Conservation (phyloP, 2,888 invertebrate species). For the Gnatocerus cornutus region DNA sequence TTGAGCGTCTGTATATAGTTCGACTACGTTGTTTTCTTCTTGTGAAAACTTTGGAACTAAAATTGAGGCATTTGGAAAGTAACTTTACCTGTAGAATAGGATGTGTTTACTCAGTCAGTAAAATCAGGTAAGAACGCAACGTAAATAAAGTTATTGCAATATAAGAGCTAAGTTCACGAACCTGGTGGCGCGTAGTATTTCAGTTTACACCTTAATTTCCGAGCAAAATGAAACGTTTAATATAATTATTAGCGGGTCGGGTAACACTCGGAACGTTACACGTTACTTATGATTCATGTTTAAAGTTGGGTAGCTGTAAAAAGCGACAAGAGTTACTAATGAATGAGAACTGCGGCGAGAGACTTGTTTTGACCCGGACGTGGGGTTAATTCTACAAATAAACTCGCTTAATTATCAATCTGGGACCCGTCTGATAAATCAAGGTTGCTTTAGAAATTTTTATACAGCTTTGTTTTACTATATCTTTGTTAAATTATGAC, state of each 20-base stretch:
- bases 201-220: conserved; percentile 53
- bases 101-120: conserved; percentile 30
- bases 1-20: too few species aligned
- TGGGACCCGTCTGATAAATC: conserved; percentile 55
- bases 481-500: conserved; percentile 37
- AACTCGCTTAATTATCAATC: conserved; percentile 59
- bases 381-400: conserved; percentile 61
- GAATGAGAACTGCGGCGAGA: conserved; percentile 57
- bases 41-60: too few species aligned
- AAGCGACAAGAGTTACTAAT: conserved; percentile 57
- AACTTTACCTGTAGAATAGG: conserved; percentile 25
- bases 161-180: conserved; percentile 47
- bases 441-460: conserved; percentile 50
- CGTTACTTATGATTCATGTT: conserved; percentile 59
- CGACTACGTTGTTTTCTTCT: too few species aligned
- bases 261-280: conserved; percentile 53
- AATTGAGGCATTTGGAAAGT: conserved; percentile 32
- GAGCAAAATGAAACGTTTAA: conserved; percentile 57
- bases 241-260: conserved; percentile 57
- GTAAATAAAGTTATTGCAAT: conserved; percentile 47
- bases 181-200: conserved; percentile 44
- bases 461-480: conserved; percentile 42
- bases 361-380: conserved; percentile 60
- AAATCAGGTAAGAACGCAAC: conserved; percentile 32
- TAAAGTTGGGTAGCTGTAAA: conserved; percentile 57